Evolutionary conservation across 2,888 invertebrate genomes (phyloP).

Genomic region (Lycocerus yunnanus): DNA sequence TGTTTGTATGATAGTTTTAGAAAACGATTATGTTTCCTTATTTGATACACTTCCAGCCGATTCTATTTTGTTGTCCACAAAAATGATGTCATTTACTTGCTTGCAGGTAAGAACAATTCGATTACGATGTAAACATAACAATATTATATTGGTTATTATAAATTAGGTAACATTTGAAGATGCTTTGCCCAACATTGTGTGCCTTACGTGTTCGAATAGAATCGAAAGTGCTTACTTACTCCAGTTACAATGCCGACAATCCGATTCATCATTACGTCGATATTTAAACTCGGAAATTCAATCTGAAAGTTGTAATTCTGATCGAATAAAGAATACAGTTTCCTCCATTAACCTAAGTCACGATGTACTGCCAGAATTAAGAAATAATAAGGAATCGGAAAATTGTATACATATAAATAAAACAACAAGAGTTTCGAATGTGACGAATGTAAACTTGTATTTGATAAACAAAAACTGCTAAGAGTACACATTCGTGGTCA

Average conservation of each 20-base stretch:
- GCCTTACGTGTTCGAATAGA: constrained; percentile 33
- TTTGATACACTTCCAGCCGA: constrained; percentile 23
- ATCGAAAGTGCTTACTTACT: constrained; percentile 38
- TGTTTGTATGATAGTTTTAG: constrained; percentile 35
- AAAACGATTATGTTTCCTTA: constrained; percentile 29
- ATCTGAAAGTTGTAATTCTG: not conserved
- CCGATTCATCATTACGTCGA: constrained; percentile 31
- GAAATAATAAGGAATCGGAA: not conserved
- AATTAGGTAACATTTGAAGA: constrained; percentile 37
- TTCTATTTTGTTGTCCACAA: constrained; percentile 26
- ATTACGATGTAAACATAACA: not conserved
- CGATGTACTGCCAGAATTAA: not conserved
- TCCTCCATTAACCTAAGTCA: not conserved
- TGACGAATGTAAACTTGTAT: constrained; percentile 23
- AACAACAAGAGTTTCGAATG: constrained; percentile 24
- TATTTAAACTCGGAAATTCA: constrained; percentile 25
- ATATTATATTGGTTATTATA: not conserved
- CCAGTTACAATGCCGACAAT: constrained; percentile 38
- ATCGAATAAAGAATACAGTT: not conserved
- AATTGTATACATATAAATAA: constrained; percentile 2
- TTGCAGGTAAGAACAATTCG: constrained; percentile 35
- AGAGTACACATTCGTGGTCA: constrained; percentile 24
- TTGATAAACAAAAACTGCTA: constrained; percentile 29
- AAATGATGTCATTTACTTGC: constrained; percentile 38
- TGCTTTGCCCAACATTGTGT: constrained; percentile 36